phyloP scores from a whole-genome alignment of 2,113 vertebrate genomes.

The Perca schrenkii region DNA sequence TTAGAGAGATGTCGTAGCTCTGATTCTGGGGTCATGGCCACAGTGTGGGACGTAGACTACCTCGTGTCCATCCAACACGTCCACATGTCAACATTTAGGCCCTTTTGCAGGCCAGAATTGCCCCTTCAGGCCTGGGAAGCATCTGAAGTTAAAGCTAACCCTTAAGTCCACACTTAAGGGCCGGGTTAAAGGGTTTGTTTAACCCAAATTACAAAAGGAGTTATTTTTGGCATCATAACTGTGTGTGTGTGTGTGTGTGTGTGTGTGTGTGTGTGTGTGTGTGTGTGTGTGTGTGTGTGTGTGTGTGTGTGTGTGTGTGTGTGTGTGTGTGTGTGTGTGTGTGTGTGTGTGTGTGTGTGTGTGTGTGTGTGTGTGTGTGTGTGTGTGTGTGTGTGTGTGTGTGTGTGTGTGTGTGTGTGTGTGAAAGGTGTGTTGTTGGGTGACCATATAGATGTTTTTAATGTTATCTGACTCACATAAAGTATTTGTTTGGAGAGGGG shows the following conservation, averaged over 20 bases:
- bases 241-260: too few relatives aligned
- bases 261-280: too few relatives aligned
- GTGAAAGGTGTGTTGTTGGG: too few relatives aligned
- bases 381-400: too few relatives aligned
- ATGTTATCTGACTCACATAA: not conserved
- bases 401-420: too few relatives aligned
- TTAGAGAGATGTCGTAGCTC: conserved; percentile 24
- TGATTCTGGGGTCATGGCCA: conserved; percentile 30
- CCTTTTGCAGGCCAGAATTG: not conserved
- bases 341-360: too few relatives aligned
- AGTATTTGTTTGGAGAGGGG: not conserved
- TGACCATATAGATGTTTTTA: not conserved
- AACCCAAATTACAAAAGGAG: not conserved
- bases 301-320: too few relatives aligned
- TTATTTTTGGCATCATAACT: not conserved
- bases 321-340: too few relatives aligned
- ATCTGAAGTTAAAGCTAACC: conserved; percentile 9
- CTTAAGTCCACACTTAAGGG: conserved; percentile 11
- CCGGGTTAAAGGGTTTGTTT: conserved; percentile 18
- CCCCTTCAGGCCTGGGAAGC: conserved; percentile 17
- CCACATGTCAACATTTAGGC: not conserved
- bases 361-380: too few relatives aligned
- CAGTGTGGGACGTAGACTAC: conserved; percentile 12
- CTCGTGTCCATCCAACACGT: not conserved
- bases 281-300: too few relatives aligned